Base-by-base conservation (phyloP, 2,888 invertebrate genomes). In the Orthonevra nobilis region DNA sequence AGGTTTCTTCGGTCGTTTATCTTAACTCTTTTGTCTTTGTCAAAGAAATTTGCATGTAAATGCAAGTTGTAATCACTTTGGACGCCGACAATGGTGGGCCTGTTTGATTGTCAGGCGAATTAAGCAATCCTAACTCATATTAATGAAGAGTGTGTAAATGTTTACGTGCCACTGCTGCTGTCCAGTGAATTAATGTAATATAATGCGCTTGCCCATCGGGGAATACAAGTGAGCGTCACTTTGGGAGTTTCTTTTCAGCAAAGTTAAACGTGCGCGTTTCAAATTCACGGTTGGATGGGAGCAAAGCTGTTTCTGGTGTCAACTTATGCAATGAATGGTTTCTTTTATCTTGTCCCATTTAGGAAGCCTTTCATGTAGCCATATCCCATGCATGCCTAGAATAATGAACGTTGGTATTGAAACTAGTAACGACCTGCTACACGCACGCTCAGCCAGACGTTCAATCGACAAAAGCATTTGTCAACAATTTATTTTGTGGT, bases 281-380 rank as follows among this genome's bases (percentile, higher is more conserved):
- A 69, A 69, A 69, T 69, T 61, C 61, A 69, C 61, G 48, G 38
- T 54, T 54, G 46, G 46, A 17, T 54, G 63, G 26, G 36, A 44
- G 69, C 56, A 56, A 23, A 30, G 52, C 12, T 6, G 20, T 38
- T n/a, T n/a, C n/a, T n/a, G n/a, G n/a, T n/a, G n/a, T n/a, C n/a
- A n/a, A n/a, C n/a, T 64, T 70, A 64, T 52, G 70, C 30, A 75
- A 64, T 26, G 32, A 14, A 15, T 54, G 66, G 38, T 60, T 60
- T 70, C 50, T 60, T 60, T 60, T 60, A 50, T 63, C 34, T 15
- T n/a, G n/a, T n/a, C 32, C 26, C 34, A 15, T 48, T 40, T 56
- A 38, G 56, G 44, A n/a, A n/a, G 26, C 46, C 38, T 54, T 42
- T 48, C 23, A 4, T 38, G 46, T 32, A 20, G 19, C n/a, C n/a